Conservation (phyloP, 2,113 vertebrate species). For the Tricholaema leucomelas region DNA sequence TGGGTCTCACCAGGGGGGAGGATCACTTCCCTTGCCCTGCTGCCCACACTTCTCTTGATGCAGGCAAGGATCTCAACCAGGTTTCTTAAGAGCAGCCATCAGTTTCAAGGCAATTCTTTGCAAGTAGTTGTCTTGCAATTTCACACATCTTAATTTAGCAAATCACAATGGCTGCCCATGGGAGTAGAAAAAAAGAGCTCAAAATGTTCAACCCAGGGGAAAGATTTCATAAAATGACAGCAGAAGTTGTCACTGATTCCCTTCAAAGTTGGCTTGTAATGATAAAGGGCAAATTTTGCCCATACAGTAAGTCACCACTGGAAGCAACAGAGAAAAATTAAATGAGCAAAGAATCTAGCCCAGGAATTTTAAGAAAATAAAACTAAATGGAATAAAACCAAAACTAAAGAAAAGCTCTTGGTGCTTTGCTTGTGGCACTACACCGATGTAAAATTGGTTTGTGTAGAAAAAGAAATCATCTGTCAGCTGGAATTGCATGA, state of each 20-base stretch:
- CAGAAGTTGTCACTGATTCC: not conserved
- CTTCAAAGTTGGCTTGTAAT: not conserved
- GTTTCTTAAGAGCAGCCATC: not conserved
- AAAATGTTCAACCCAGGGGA: not conserved
- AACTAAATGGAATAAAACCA: not conserved
- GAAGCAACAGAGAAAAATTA: not conserved
- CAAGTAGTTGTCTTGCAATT: not conserved
- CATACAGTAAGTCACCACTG: not conserved
- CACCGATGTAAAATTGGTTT: slow-evolving; percentile 49
- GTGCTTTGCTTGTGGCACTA: not conserved
- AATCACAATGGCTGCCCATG: not conserved
- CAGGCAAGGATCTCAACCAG: not conserved
- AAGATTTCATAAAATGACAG: not conserved
- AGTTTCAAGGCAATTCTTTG: not conserved
- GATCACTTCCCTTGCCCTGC: no score
- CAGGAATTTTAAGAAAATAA: not conserved
- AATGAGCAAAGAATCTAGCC: not conserved
- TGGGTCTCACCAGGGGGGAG: no score
- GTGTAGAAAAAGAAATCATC: slow-evolving; percentile 55
- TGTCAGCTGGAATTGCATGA: slow-evolving; percentile 40
- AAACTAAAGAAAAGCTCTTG: not conserved
- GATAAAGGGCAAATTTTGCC: not conserved
- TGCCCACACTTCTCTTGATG: no score
- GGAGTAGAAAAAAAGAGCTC: not conserved
- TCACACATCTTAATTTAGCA: not conserved